phyloP scores from a whole-genome alignment of 2,113 vertebrate species.

The Urocynchramus pylzowi region DNA sequence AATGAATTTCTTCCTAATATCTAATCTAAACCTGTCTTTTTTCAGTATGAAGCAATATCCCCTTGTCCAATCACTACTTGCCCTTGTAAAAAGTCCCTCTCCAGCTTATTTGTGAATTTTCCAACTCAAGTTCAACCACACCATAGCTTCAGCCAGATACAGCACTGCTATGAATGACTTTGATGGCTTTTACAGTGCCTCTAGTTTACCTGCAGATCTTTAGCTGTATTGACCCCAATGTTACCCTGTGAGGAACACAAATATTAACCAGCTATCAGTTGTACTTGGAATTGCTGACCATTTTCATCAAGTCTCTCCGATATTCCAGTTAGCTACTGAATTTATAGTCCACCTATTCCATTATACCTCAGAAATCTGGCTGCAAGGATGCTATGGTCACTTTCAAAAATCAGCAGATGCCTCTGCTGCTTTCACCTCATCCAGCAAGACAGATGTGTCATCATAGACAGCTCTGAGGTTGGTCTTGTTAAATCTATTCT shows the following conservation, averaged over 20 bases:
- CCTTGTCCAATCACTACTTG: background rate
- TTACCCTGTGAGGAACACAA: background rate
- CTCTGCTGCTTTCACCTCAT: background rate
- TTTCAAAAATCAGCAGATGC: background rate
- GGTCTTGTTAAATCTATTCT: background rate
- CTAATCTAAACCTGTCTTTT: background rate
- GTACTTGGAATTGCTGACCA: background rate
- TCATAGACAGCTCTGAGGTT: background rate
- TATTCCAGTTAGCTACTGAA: background rate
- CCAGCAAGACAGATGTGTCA: background rate
- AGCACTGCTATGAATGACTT: background rate
- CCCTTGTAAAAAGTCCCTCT: background rate
- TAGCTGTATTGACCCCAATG: accelerated
- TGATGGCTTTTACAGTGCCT: background rate
- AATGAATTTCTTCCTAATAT: background rate
- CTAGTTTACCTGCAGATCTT: background rate
- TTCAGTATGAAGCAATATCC: background rate
- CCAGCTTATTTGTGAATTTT: background rate
- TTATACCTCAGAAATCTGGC: background rate
- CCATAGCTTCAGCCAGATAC: background rate
- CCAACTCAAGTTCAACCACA: background rate
- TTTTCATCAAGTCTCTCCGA: background rate
- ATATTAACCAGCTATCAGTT: background rate
- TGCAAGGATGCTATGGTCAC: background rate
- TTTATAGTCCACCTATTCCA: background rate